A percentile compares a stretch with the other conserved stretches of the same genome.
Evolutionary conservation across 2,888 invertebrate genomes (phyloP).

Genomic region (Trimorus sp.): DNA sequence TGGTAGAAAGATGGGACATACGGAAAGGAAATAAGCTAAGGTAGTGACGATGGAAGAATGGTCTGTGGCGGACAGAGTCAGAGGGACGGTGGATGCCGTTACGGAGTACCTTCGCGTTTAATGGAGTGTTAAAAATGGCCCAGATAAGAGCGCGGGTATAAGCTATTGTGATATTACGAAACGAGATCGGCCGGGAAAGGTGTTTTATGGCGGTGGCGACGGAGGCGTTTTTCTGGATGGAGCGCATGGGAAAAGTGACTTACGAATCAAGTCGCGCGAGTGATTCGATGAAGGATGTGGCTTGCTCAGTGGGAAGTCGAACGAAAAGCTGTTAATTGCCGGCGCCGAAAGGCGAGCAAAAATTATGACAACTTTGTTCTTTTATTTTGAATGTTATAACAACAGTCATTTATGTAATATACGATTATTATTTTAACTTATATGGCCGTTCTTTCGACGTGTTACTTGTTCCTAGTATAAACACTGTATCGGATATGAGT

Average conservation of each 20-base stretch:
- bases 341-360: too few relatives aligned
- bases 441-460: slow-evolving; percentile 67
- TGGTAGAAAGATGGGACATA: too few relatives aligned
- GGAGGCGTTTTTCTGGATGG: slow-evolving; percentile 1
- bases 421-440: slow-evolving; percentile 70
- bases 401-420: slow-evolving; percentile 74
- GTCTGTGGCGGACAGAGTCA: neutral
- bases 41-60: slow-evolving; percentile 21
- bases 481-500: slow-evolving; percentile 71
- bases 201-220: slow-evolving; percentile 12
- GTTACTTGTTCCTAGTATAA: slow-evolving; percentile 69
- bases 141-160: slow-evolving; percentile 32
- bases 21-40: neutral
- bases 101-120: slow-evolving; percentile 26
- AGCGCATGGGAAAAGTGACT: slow-evolving; percentile 7
- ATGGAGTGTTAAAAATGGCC: slow-evolving; percentile 50
- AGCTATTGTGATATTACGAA: slow-evolving; percentile 24
- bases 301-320: too few relatives aligned
- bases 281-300: too few relatives aligned
- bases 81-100: slow-evolving; percentile 30
- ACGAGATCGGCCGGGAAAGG: slow-evolving; percentile 26
- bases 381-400: slow-evolving; percentile 74
- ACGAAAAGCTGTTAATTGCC: too few relatives aligned
- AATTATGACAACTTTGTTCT: slow-evolving; percentile 71
- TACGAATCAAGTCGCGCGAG: neutral